Conservation (phyloP, 2,888 invertebrate species). For the Megaustenia siamemsis region DNA sequence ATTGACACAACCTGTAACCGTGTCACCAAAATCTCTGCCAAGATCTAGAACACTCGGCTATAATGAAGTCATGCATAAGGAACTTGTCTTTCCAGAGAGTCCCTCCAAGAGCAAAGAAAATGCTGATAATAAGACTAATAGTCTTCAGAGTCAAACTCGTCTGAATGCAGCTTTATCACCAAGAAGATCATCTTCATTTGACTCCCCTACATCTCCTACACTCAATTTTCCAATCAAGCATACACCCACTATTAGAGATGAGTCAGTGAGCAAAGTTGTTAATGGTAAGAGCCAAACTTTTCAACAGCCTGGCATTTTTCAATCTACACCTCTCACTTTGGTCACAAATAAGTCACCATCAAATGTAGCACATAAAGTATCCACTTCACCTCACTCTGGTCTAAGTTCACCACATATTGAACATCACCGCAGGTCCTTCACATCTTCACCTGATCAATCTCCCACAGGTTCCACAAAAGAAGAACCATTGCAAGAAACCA, state of each 20-base stretch:
- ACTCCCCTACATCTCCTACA: conserved; percentile 48
- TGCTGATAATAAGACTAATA: conserved; percentile 15
- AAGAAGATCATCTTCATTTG: conserved; percentile 36
- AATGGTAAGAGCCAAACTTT: conserved; percentile 22
- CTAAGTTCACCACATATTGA: conserved; percentile 5
- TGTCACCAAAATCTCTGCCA: not conserved
- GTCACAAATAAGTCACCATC: conserved; percentile 42
- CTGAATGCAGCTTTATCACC: conserved; percentile 54
- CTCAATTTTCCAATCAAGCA: conserved; percentile 44
- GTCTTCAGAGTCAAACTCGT: conserved; percentile 20
- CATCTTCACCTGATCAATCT: not conserved
- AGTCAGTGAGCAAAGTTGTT: not conserved
- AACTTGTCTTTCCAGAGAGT: not conserved
- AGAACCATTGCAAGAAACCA: conserved; percentile 41
- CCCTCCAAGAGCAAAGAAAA: conserved; percentile 15
- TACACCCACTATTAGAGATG: conserved; percentile 17
- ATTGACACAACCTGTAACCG: conserved; percentile 29
- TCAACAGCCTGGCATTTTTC: conserved; percentile 19
- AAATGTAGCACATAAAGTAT: conserved; percentile 2
- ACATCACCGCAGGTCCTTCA: conserved; percentile 19
- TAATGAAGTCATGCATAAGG: conserved; percentile 1
- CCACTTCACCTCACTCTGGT: conserved; percentile 13
- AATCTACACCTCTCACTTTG: conserved; percentile 39
- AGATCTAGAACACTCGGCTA: conserved; percentile 9
- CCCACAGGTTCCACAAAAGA: conserved; percentile 9